A percentile compares a stretch with the other conserved stretches of the same genome.
phyloP scores from a whole-genome alignment of 2,888 invertebrate genomes.

The Herminia tarsipennalis region DNA sequence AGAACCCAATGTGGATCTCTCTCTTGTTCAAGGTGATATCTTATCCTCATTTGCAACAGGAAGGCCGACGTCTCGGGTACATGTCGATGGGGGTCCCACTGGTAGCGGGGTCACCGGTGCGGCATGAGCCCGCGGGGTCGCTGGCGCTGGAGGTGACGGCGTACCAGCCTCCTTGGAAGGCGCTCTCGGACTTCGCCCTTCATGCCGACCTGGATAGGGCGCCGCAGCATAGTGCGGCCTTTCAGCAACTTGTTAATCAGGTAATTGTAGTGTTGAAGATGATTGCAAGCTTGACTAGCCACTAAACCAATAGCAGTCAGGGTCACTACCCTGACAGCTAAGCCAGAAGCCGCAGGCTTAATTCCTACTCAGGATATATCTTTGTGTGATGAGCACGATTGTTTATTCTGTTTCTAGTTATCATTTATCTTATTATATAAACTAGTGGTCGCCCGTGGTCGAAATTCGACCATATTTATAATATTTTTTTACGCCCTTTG shows the following conservation, averaged over 20 bases:
- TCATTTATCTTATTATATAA: too few species aligned
- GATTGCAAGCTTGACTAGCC: neutral
- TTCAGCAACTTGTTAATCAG: conserved; percentile 98
- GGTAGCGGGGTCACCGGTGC: conserved; percentile 97
- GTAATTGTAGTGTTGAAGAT: conserved; percentile 54
- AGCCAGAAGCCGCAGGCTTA: too few species aligned
- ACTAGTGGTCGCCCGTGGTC: too few species aligned
- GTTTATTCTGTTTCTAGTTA: too few species aligned
- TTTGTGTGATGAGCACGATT: too few species aligned
- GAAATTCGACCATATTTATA: too few species aligned
- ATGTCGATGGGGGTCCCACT: conserved; percentile 98
- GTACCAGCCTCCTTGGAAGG: conserved; percentile 99
- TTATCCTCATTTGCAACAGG: conserved; percentile 84
- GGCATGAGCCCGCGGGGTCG: conserved; percentile 94
- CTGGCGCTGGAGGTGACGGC: conserved; percentile 94
- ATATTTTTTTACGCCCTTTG: too few species aligned
- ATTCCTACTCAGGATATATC: too few species aligned
- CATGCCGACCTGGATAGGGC: conserved; percentile 97
- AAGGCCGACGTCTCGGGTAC: conserved; percentile 97
- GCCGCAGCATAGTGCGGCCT: conserved; percentile 95
- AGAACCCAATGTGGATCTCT: conserved; percentile 6
- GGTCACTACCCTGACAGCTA: too few species aligned
- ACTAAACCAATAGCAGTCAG: too few species aligned
- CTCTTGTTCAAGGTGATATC: conserved; percentile 38
- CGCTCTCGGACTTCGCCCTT: conserved; percentile 97